phyloP scores from a whole-genome alignment of 2,113 vertebrate species.

The Anguilla rostrata region DNA sequence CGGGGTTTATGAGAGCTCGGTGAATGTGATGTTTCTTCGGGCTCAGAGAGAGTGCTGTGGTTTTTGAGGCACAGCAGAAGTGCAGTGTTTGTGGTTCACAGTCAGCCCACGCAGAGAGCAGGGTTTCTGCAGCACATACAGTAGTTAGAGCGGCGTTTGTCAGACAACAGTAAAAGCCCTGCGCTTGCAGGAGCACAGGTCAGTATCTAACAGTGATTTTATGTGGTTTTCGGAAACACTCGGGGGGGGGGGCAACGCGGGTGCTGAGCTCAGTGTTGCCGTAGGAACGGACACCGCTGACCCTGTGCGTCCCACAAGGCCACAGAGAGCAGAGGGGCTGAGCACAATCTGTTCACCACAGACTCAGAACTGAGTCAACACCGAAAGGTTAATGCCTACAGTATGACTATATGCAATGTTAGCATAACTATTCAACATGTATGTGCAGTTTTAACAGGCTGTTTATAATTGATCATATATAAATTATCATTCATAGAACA shows the following conservation, averaged over 20 bases:
- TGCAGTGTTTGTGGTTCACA: not conserved
- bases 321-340: conserved; percentile 39
- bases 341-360: conserved; percentile 59
- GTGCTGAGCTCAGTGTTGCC: conserved; percentile 36
- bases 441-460: no score
- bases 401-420: no score
- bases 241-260: conserved; percentile 45
- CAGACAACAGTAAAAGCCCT: not conserved
- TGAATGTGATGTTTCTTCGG: not conserved
- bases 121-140: not conserved
- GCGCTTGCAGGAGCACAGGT: not conserved
- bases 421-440: no score
- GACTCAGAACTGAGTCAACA: conserved; percentile 95
- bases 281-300: not conserved
- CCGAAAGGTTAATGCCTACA: conserved; percentile 62
- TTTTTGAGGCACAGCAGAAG: not conserved
- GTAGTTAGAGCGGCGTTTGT: not conserved
- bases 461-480: no score
- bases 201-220: not conserved
- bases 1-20: not conserved
- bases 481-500: no score
- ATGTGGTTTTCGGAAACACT: conserved; percentile 56
- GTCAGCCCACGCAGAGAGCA: not conserved
- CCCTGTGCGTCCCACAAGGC: conserved; percentile 22
- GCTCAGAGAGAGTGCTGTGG: not conserved